Evolutionary conservation across 2,797 vertebrate genomes (phyloP), one percentile per base, ranked within the genome.

Genomic region (Moxostoma hubbsi): DNA sequence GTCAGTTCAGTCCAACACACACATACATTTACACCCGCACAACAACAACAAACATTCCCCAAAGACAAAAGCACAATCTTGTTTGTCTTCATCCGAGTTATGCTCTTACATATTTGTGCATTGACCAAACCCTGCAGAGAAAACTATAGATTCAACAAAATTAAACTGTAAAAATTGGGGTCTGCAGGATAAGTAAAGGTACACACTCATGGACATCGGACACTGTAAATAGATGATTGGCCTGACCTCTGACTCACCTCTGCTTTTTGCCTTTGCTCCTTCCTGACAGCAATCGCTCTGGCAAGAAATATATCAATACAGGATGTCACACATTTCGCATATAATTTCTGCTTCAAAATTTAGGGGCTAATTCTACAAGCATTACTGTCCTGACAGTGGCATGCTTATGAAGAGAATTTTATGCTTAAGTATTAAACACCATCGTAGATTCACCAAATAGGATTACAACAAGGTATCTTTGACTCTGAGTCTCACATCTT

Each of bases 241-340:
- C 47, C 43, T 47, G 18, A 85, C 88, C 57, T 89, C 49, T 77
- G 65, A 13, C 96, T 96, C 94, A 99, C 98, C 96, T 99, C 96
- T 81, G 92, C 93, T 70, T 92, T 92, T 88, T 95, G 93, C 91
- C 94, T 96, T 77, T 97, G 92, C 92, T 95, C 95, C 90, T 87
- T 93, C 90, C 96, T 96, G 90, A 96, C 96, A 82, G 96, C 95
- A 85, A 99, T 94, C 80, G 95, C 95, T 96, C 97, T 99, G 94
- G 88, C 88, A 77, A 90, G 86, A 92, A 85, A 93, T 92, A 92
- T 69, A 84, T 51, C 57, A 79, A 68, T 77, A 79, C 45, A 46
- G 76, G 0, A 47, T 84, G 36, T 68, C 74, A 64, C 18, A 68
- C 53, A 65, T 77, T 57, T 24, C 24, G 24, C 24, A 24, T 3